Evolutionary conservation across 2,797 vertebrate species (phyloP), one percentile per base, ranked within the genome.

Genomic region (Chloroceryle inda): DNA sequence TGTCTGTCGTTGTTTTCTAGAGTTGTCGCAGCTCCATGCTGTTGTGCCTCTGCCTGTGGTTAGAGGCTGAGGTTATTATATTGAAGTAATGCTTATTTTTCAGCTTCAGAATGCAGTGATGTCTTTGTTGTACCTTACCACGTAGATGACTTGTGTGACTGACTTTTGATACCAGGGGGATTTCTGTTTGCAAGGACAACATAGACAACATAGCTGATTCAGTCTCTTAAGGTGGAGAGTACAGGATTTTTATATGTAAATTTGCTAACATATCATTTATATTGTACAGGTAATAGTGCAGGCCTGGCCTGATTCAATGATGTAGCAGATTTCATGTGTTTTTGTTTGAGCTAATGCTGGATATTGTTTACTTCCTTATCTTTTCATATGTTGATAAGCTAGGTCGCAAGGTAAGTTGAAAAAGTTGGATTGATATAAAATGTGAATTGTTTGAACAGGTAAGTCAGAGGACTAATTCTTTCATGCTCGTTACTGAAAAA

Each of bases 131-230:
- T 16, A 10, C 47, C 27, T 59, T 45, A 49, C 15, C 33, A 61
- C 0, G 0, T 10, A 20, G 31, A 11, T 63, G 2, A 3, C 35
- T 92, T 59, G 38, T 2, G 3, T 53, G n/a, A 64, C 16, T 42
- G 33, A 10, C 37, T 73, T 82, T 6, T 52, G 52, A 29, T 63
- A 21, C 18, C 26, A 4, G 22, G 44, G 7, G 26, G 40, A 29
- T 75, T 84, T 81, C 47, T 59, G 27, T 55, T 75, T 55, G n/a
- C 58, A 58, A 27, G 44, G 67, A 76, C 38, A 68, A 68, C 45
- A 8, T 9, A 27, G 67, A 47, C n/a, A 64, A 2, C 31, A 17
- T 75, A 40, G 22, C 31, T 38, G 29, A 9, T 21, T 80, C 40
- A 56, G 22, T 68, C n/a, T 66, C 89, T 42, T 11, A 72, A 90